Base-by-base conservation (phyloP, 2,888 invertebrate genomes). In the Augiades crinisus region DNA sequence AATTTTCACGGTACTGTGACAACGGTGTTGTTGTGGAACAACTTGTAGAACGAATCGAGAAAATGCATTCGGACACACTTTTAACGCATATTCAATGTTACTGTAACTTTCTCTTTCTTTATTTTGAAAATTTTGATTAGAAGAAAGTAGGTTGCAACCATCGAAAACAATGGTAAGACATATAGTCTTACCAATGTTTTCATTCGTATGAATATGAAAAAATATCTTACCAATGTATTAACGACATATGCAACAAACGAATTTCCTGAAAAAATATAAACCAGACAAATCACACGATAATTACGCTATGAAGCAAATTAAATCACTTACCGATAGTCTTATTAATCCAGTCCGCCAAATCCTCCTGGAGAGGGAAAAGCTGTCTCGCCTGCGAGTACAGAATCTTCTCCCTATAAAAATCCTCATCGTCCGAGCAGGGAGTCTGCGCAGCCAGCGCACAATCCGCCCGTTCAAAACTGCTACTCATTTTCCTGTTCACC, bases 301-400 rank as follows among this genome's bases (percentile, higher is more conserved):
- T n/a, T n/a, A n/a, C n/a, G n/a, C n/a, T n/a, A n/a, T n/a, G n/a
- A n/a, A n/a, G n/a, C n/a, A n/a, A n/a, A n/a, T n/a, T n/a, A 31
- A 13, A 8, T 31, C n/a, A 91, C 94, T 92, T 74, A 96, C 96
- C 95, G 60, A 96, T 90, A 50, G 94, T 94, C 76, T 95, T 95
- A 75, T 95, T 95, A 58, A 97, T 93, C 96, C 96, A 97, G 64
- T 96, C 96, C 5, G 96, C 95, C 50, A 96, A 84, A 80, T 97
- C 96, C 75, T 96, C 96, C 78, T 95, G 95, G 58, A 96, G 86
- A 0, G 96, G 96, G 67, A 94, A 93, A 66, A 96, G 89, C 77
- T 95, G 95, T 44, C 94, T 90, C 77, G 94, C 94, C 81, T 96
- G 95, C 56, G 94, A 93, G 70, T 93, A 92, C 70, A 93, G 91